phyloP scores from a whole-genome alignment of 1,140 invertebrate species.

The Drosophila sucinea region DNA sequence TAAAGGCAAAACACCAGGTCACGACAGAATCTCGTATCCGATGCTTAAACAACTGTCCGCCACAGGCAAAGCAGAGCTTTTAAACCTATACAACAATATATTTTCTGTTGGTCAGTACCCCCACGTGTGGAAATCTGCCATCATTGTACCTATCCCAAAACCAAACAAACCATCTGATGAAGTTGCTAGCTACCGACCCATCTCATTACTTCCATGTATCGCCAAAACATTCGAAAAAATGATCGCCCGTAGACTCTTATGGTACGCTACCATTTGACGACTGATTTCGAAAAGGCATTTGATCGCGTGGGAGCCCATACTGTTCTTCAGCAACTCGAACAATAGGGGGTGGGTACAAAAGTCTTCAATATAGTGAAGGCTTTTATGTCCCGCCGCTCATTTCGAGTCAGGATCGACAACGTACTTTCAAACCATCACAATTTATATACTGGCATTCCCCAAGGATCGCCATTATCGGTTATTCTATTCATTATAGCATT shows the following conservation, averaged over 20 bases:
- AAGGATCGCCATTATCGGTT: not conserved
- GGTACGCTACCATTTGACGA: slow-evolving; percentile 7
- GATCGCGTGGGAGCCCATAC: no score
- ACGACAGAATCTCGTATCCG: slow-evolving; percentile 26
- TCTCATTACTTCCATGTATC: slow-evolving; percentile 23
- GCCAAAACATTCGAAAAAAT: slow-evolving; percentile 38
- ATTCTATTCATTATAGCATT: slow-evolving; percentile 6
- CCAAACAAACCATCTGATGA: no score
- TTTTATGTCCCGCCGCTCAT: not conserved
- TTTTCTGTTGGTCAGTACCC: no score
- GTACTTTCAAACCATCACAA: slow-evolving; percentile 1
- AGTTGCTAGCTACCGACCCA: slow-evolving; percentile 16
- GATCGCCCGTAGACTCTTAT: slow-evolving; percentile 25
- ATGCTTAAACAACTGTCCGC: slow-evolving; percentile 24
- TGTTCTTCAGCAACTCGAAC: no score
- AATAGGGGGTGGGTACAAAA: not conserved
- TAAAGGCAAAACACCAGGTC: slow-evolving; percentile 31
- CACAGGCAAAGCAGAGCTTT: not conserved
- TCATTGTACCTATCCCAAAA: no score
- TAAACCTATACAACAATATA: no score
- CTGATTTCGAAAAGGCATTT: no score
- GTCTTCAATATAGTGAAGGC: not conserved
- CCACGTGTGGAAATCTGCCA: no score
- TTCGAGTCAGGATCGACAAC: not conserved
- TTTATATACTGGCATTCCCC: not conserved